phyloP scores from a whole-genome alignment of 1,140 invertebrate species.

The Glomeris maerens region DNA sequence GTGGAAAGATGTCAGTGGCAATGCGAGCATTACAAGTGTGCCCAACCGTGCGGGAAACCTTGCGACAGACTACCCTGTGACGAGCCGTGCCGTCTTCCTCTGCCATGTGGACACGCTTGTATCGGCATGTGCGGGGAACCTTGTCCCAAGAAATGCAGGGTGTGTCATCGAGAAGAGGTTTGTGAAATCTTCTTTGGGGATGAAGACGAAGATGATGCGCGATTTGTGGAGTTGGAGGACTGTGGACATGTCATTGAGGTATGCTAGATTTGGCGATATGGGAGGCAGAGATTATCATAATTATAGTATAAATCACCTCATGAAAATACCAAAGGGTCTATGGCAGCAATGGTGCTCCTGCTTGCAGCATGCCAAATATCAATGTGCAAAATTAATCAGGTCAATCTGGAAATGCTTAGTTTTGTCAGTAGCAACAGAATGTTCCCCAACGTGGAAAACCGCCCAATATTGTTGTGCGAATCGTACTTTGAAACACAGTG shows the following conservation, averaged over 20 bases:
- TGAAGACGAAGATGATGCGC: constrained; percentile 29
- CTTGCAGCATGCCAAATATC: no score
- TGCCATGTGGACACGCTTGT: constrained; percentile 43
- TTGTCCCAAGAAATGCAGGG: constrained; percentile 32
- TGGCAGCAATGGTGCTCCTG: no score
- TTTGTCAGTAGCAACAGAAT: no score
- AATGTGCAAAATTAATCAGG: no score
- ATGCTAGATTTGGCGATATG: no score
- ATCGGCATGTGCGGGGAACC: constrained; percentile 53
- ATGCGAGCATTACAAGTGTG: constrained; percentile 41
- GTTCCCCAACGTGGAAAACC: no score
- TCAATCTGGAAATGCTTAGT: no score
- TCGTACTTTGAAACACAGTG: no score
- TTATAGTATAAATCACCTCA: no score
- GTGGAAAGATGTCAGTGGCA: constrained; percentile 26
- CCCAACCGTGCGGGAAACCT: constrained; percentile 36
- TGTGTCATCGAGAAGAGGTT: constrained; percentile 36
- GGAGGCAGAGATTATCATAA: no score
- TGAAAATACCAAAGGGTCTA: no score
- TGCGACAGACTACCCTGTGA: constrained; percentile 39
- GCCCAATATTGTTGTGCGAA: no score
- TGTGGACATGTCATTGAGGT: constrained; percentile 46
- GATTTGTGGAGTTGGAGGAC: constrained; percentile 45
- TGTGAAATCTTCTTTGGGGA: constrained; percentile 38
- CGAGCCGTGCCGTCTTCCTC: constrained; percentile 32